Base-by-base conservation (phyloP, 2,113 vertebrate genomes). In the Columbina picui region DNA sequence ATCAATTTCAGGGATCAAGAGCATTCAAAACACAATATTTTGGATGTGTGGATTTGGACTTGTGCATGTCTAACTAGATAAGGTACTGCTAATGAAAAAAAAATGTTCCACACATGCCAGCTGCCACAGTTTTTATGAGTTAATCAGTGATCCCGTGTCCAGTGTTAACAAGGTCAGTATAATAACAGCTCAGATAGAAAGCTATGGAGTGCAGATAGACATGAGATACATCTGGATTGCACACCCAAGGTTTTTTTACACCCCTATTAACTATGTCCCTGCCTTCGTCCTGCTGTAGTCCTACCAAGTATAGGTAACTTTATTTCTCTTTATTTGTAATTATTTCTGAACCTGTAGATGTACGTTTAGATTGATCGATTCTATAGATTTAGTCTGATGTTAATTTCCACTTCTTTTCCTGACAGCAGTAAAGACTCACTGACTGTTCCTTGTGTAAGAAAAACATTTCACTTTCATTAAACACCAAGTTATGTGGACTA, bases 251-350 rank as follows among this genome's bases (percentile, higher is more conserved):
- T 77, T 89, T 82, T 70, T 15, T 60, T 64, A 4, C 30, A 25
- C 45, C 1, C 0, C 2, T 59, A 13, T 52, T 78, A 57, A 14
- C 15, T 75, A 3, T 22, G 39, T 22, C 6, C 2, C 4, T 57
- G 11, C 5, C 6, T 2, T 70, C 26, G 8, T 60, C 16, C 43
- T 79, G 8, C 39, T 79, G 43, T 34, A 43, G 49, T 80, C 4
- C 12, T 30, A 53, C 5, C 11, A 49, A 73, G 7, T 27, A 47
- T 1, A 80, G 30, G 43, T 4, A 60, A 47, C 34, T 64, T 69
- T 69, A 49, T 79, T 86, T 94, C 34, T 78, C 12, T 4, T 67
- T 57, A 52, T 43, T 53, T 15, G 3, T 45, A 84, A 29, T 80
- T 75, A 61, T 56, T 75, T 89, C 49, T 87, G 49, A 79, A 64